Conservation (phyloP, 1,140 invertebrate species). For the Ditylenchus dipsaci region DNA sequence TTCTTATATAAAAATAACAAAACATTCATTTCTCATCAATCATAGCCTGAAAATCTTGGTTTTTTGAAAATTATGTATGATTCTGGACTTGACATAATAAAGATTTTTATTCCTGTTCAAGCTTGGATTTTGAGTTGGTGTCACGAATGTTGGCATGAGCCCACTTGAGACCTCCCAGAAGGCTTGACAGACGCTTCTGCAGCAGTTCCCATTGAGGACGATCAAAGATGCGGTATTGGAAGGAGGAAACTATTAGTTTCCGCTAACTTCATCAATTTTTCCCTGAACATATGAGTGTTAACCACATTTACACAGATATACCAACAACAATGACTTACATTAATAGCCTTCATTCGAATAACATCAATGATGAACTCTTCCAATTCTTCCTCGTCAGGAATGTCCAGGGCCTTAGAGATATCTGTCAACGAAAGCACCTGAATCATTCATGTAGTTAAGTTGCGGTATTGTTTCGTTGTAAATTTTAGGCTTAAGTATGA, state of each 20-base stretch:
- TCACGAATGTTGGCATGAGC: constrained; percentile 40
- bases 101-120: too few relatives aligned
- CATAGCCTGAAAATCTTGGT: too few relatives aligned
- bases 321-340: constrained; percentile 30
- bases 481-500: too few relatives aligned
- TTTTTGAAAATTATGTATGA: too few relatives aligned
- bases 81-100: too few relatives aligned
- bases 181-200: constrained; percentile 38
- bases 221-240: constrained; percentile 49
- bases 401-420: constrained; percentile 41
- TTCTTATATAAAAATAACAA: background rate
- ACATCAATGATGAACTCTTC: constrained; percentile 57
- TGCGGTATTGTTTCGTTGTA: too few relatives aligned
- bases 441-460: background rate
- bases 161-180: constrained; percentile 37
- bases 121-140: background rate
- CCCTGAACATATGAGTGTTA: constrained; percentile 40
- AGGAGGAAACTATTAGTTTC: constrained; percentile 43
- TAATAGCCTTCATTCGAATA: constrained; percentile 53
- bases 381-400: constrained; percentile 43
- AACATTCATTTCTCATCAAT: background rate
- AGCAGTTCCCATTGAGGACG: constrained; percentile 49
- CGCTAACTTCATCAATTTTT: constrained; percentile 48
- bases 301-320: background rate
- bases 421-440: background rate